Base-by-base conservation (phyloP, 2,797 vertebrate species). In the Oreochromis grahami region DNA sequence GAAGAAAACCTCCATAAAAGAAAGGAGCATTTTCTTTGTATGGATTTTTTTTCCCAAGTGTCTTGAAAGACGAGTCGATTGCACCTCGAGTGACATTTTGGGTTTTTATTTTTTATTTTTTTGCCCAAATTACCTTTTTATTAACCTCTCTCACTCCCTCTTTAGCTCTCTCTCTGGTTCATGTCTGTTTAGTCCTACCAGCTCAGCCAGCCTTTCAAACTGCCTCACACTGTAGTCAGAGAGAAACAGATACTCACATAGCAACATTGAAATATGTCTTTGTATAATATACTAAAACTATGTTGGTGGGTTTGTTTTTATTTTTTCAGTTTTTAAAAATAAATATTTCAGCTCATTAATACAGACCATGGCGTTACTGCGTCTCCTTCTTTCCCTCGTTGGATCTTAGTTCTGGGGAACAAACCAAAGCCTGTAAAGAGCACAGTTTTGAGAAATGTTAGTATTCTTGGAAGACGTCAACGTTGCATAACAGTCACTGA, bases 201-300 rank as follows among this genome's bases (percentile, higher is more conserved):
- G 94, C 94, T 95, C 95, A 94, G 95, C 95, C 95, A 96, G 96
- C 95, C 95, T 96, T 95, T 95, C 94, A 96, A 96, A 96, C 96
- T 96, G 96, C 96, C 96, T 96, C 95, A 96, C 94, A 94, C 94
- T 95, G 93, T 95, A 95, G 94, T 95, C 90, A 83, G 92, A 88
- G 91, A 94, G 90, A 94, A 91, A 95, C 88, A 91, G 93, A 92
- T 94, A 95, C 92, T 95, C 92, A 90, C 94, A 92, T 94, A 94
- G 90, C 93, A 94, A 95, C 95, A 93, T 94, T 94, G 93, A 93
- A 94, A 91, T 93, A 90, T 93, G 93, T 96, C 93, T 96, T 96
- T 96, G 91, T 96, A 96, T 95, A 91, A 96, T 95, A 94, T 94
- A 96, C 96, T 96, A 96, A 96, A 96, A 95, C 91, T 91, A 91